Evolutionary conservation across 2,113 vertebrate species (phyloP).

Genomic region (Alectura lathami): DNA sequence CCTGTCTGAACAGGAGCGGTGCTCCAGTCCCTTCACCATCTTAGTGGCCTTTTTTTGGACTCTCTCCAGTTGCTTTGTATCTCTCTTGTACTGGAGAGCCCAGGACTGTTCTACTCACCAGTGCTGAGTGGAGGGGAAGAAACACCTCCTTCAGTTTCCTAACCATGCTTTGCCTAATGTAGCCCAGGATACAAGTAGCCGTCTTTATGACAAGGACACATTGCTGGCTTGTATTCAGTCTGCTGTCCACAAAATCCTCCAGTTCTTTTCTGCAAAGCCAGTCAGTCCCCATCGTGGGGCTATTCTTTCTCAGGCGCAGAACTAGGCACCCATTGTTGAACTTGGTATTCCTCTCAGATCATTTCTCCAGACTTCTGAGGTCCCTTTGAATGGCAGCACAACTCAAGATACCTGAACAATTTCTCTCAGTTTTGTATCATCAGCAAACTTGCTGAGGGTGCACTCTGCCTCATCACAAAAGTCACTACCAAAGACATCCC

Average conservation of each 20-base stretch:
- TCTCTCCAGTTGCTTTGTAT: neutral
- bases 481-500: neutral
- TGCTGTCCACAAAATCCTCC: neutral
- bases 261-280: neutral
- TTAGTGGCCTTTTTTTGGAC: neutral
- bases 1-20: neutral
- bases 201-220: neutral
- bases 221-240: neutral
- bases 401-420: neutral
- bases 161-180: neutral
- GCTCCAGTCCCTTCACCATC: neutral
- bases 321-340: neutral
- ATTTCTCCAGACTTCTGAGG: neutral
- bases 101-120: too few species aligned
- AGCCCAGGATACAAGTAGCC: neutral
- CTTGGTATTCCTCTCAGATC: neutral
- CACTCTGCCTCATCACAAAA: neutral
- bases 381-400: neutral
- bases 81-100: neutral
- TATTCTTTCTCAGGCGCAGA: neutral
- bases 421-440: neutral
- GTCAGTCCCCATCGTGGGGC: neutral
- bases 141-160: neutral
- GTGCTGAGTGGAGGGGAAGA: fast-evolving
- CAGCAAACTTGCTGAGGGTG: neutral